These are phyloP conservation scores for Ephydatia muelleri DNA, from an alignment of 37 sponge, comb jelly and placozoan genomes.

Conservation along the genomic window DNA sequence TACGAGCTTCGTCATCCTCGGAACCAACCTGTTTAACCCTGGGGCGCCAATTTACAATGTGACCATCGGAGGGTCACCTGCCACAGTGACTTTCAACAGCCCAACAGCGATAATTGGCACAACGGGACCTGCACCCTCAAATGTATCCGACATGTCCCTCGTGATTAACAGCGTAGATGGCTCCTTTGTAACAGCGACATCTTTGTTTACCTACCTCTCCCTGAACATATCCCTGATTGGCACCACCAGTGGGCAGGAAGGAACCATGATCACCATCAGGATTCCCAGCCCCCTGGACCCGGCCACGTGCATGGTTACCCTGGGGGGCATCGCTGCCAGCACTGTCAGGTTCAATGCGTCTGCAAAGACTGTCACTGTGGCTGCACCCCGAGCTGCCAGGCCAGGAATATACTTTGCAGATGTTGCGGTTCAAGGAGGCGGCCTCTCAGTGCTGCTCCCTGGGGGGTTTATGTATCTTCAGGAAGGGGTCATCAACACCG, in stretches of 20 bases:
- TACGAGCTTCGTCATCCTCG: constrained; percentile 51
- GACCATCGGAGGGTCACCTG: constrained; percentile 57
- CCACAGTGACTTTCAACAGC: constrained; percentile 36
- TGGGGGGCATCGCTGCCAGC: constrained; percentile 38
- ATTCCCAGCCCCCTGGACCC: constrained; percentile 34
- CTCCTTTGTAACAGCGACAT: constrained; percentile 24
- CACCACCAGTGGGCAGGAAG: constrained; percentile 49
- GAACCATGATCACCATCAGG: constrained; percentile 37
- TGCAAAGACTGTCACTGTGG: constrained; percentile 17
- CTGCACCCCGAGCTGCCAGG: constrained; percentile 43
- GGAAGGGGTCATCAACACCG: constrained; percentile 51
- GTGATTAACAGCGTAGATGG: constrained; percentile 46
- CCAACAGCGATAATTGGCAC: constrained; percentile 52
- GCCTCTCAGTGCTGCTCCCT: constrained; percentile 36
- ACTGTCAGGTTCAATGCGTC: constrained; percentile 9
- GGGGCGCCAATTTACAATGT: constrained; percentile 20
- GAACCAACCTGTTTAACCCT: constrained; percentile 7
- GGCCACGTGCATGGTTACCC: background rate
- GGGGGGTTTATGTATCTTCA: constrained; percentile 66
- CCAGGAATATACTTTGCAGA: constrained; percentile 51
- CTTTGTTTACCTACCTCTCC: constrained; percentile 48
- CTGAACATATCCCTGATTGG: constrained; percentile 42
- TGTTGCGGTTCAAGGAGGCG: constrained; percentile 35
- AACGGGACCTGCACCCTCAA: constrained; percentile 64
- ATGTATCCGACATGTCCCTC: constrained; percentile 23